A percentile compares a stretch with the other conserved stretches of the same genome.
These are phyloP conservation scores for Otus scops DNA, from an alignment of 2,797 vertebrate species.

Conservation along the genomic window DNA sequence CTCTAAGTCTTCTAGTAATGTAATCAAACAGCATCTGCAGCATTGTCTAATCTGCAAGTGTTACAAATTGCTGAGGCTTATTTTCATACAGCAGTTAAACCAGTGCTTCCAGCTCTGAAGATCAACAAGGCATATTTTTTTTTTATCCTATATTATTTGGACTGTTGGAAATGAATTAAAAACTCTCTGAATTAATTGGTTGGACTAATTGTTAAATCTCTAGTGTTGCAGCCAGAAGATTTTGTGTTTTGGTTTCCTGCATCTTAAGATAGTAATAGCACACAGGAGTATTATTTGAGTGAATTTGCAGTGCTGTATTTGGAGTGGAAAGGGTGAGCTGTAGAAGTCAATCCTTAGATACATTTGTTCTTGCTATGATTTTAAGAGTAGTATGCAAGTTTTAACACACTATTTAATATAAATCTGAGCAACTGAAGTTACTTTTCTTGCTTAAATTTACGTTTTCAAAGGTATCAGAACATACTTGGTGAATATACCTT, in stretches of 20 bases:
- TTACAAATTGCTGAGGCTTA: slow-evolving; percentile 10
- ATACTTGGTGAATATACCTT: background rate
- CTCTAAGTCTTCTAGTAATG: background rate
- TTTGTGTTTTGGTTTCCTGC: background rate
- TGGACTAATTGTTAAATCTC: background rate
- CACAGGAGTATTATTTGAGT: background rate
- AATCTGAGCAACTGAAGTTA: background rate
- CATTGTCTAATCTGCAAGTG: background rate
- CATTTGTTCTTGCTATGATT: background rate
- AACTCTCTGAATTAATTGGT: background rate
- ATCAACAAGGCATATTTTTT: background rate
- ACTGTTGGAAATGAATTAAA: background rate
- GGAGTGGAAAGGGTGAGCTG: background rate
- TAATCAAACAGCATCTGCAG: background rate
- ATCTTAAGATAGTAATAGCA: background rate
- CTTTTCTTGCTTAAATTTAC: background rate
- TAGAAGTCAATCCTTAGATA: background rate
- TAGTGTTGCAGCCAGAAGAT: background rate
- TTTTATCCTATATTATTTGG: background rate
- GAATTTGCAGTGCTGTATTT: background rate
- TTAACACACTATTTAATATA: background rate
- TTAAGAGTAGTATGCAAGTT: background rate
- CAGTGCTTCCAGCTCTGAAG: background rate
- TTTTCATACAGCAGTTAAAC: background rate
- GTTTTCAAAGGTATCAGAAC: background rate